Base-by-base conservation (phyloP, 1,140 invertebrate species). In the Xylocopa sonorina region DNA sequence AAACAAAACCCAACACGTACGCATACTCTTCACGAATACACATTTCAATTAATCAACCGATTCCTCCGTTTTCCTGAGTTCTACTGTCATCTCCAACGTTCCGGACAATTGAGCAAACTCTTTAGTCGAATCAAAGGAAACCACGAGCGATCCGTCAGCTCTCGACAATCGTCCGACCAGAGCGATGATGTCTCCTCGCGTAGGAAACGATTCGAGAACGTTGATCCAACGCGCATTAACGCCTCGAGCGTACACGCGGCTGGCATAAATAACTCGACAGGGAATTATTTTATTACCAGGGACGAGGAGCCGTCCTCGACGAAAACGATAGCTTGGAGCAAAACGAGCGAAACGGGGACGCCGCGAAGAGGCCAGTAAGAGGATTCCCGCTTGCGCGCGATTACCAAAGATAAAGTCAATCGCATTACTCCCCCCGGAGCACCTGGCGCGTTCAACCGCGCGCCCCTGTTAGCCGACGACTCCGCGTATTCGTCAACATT, bases 251-350 rank as follows among this genome's bases (percentile, higher is more conserved):
- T 43, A 34, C 67, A 32, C 24, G 53, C 57, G 46, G 38, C 34
- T 24, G 32, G 78, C 82, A 88, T 89, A 89, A 90, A 91, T 89
- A 89, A 88, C 82, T 29, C n/a, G 50, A 50, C 46, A 75, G 78
- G 69, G 78, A 85, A 85, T 88, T 88, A 90, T 89, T 89, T 90
- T 90, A 90, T 90, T 89, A 89, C 77, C 78, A 73, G 4, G 43
- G 5, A 24, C 9, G 63, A 53, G 32, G 48, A n/a, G 43, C 9
- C 21, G n/a, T 21, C 41, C 43, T 14, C 46, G 64, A 34, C 72
- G 60, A 53, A 50, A 48, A 7, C 27, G 29, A 68, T 57, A 57
- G 32, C 18, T 18, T 64, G 16, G 16, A 57, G 41, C 16, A 21
- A 58, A 32, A 34, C 41, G 43, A 10, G 12, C 12, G 14, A 41